Base-by-base conservation (phyloP, 2,797 vertebrate species). In the Pseudopleuronectes americanus region DNA sequence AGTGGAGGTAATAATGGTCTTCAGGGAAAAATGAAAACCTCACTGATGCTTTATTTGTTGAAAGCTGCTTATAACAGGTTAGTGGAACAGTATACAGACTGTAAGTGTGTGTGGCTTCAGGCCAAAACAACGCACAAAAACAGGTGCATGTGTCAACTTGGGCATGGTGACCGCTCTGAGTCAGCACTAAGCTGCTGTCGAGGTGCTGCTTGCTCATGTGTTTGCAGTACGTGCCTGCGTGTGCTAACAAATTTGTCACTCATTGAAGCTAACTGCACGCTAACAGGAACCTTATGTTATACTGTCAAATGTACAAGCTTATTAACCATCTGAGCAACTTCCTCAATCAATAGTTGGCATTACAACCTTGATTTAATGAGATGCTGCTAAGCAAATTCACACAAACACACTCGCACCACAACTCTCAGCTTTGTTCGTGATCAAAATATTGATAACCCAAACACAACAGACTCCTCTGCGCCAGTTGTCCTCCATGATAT, bases 361-460 rank as follows among this genome's bases (percentile, higher is more conserved):
- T 13, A 16, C 56, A 31, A 33, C 26, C 48, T 43, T 55, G 10
- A 68, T 57, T 67, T 33, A 22, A 64, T 17, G 9, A 67, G 28
- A 54, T 73, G 33, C 31, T 24, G 16, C 28, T 36, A 8, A 57
- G 60, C 22, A 6, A 26, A 23, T 55, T 45, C 52, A 55, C 21
- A 64, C n/a, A 8, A 14, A 4, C 38, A 12, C 58, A 1, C 17
- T 45, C 4, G 7, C 26, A n/a, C 26, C 8, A 13, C 49, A 68
- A 16, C 38, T 31, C 14, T 16, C 38, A 22, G 70, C 26, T 69
- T 47, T 60, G 45, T 41, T 64, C 8, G 3, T 38, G 54, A 69
- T 55, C 22, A 48, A 61, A 62, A 16, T 36, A 85, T 80, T 74
- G 80, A 83, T 82, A 45, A 36, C 14, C 31, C 45, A 74, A 82